Base-by-base conservation (phyloP, 2,888 invertebrate species). In the Steinernema hermaphroditum region DNA sequence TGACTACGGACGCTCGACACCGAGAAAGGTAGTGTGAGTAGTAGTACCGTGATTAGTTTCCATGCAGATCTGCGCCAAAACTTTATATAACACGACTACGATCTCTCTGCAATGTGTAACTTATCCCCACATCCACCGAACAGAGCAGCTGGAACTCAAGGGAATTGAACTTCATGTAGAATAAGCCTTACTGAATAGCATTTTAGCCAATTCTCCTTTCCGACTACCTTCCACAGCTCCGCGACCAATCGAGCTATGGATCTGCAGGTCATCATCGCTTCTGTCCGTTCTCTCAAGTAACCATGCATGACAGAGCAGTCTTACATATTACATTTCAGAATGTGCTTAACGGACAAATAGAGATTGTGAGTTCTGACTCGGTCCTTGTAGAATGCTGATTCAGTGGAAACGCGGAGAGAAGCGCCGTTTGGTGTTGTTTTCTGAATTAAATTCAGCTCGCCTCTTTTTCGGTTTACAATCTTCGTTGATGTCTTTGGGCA, bases 1-100 rank as follows among this genome's bases (percentile, higher is more conserved):
- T 0, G 71, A 74, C 29, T 69, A 69, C 43, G 43, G 43, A 9
- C 43, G 43, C 43, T 9, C 9, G 43, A 8, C 43, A 41, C n/a
- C n/a, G 16, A 41, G 43, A 41, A 41, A 14, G 43, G 9, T n/a
- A n/a, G n/a, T n/a, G 16, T 9, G 43, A 9, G 43, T 41, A 41
- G 43, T 14, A 41, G 16, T 9, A 41, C 43, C 16, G 9, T 41
- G 43, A 8, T 9, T 41, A 41, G 43, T 9, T 41, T 41, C 9
- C 43, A 41, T 41, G 8, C 16, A 41, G 43, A 41, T 41, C 16
- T 41, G 43, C 43, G 43, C 43, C 43, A 41, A 41, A 8, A n/a
- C n/a, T n/a, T n/a, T n/a, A n/a, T n/a, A n/a, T n/a, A n/a, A n/a
- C n/a, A n/a, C n/a, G n/a, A n/a, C n/a, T n/a, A n/a, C n/a, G n/a